phyloP scores from a whole-genome alignment of 2,888 invertebrate genomes.

The Eristalinus sepulchralis region DNA sequence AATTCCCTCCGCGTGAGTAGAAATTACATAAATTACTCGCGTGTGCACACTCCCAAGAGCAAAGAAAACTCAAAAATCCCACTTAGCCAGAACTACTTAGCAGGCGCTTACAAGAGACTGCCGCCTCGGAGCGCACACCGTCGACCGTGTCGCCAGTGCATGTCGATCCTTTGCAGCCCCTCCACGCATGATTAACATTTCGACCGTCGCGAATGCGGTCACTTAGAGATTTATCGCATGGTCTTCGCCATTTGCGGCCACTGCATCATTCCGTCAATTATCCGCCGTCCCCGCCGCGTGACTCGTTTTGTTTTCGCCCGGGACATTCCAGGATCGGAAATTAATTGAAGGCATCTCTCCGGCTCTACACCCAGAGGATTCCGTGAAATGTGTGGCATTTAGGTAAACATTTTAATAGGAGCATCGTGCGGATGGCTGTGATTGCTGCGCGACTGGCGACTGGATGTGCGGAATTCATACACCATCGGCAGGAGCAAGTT shows the following conservation, averaged over 20 bases:
- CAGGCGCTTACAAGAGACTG: constrained; percentile 40
- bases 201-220: constrained; percentile 49
- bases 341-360: constrained; percentile 60
- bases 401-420: constrained; percentile 67
- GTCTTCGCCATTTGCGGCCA: constrained; percentile 45
- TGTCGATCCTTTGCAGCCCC: neutral
- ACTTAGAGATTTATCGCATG: constrained; percentile 59
- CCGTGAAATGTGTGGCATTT: constrained; percentile 68
- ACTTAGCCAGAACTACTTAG: constrained; percentile 56
- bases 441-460: constrained; percentile 63
- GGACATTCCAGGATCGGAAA: constrained; percentile 60
- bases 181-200: constrained; percentile 41
- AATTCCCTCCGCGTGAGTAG: constrained; percentile 34
- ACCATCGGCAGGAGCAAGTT: constrained; percentile 13
- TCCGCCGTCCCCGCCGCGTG: neutral
- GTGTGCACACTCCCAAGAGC: constrained; percentile 5
- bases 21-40: constrained; percentile 68
- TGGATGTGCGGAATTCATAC: neutral
- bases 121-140: constrained; percentile 7
- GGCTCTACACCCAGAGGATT: constrained; percentile 48
- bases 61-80: neutral
- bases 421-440: constrained; percentile 66
- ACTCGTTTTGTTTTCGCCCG: constrained; percentile 10
- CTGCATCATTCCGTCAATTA: constrained; percentile 44
- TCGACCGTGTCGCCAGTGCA: constrained; percentile 19